Evolutionary conservation across 2,113 vertebrate species (phyloP).

Genomic region (Brachyhypopomus occidentalis): DNA sequence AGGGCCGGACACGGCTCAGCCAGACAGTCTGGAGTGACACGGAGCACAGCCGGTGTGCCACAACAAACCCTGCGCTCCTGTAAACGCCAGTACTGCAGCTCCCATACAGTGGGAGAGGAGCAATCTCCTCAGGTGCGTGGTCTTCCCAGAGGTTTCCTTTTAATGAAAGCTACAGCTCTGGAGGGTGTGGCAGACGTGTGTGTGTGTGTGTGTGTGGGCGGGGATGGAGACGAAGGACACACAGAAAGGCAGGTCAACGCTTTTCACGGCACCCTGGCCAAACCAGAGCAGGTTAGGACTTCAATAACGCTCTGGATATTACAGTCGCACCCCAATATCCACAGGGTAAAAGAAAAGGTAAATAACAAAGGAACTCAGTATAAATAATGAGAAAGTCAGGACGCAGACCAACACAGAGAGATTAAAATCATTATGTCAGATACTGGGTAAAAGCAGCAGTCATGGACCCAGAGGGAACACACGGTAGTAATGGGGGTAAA

Average conservation of each 20-base stretch:
- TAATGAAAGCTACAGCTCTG: conserved; percentile 67
- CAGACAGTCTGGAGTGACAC: not conserved
- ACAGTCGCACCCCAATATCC: not conserved
- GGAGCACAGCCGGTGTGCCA: conserved; percentile 40
- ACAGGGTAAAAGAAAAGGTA: conserved; percentile 8
- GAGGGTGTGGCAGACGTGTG: not conserved
- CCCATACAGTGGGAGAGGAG: conserved; percentile 28
- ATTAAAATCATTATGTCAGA: not conserved
- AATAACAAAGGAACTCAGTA: not conserved
- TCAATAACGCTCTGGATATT: not conserved
- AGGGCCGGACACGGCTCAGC: not conserved
- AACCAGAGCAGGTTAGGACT: conserved; percentile 4
- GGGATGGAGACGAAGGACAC: conserved; percentile 15
- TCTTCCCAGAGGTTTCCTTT: conserved; percentile 64
- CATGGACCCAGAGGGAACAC: not conserved
- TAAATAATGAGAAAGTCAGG: not conserved
- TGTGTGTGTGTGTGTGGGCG: not conserved
- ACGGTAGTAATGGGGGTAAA: conserved; percentile 13
- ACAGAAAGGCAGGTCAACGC: too few species aligned
- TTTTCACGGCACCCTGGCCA: not conserved
- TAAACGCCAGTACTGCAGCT: conserved; percentile 34
- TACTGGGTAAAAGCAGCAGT: not conserved
- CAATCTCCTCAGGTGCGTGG: not conserved
- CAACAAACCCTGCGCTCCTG: conserved; percentile 43
- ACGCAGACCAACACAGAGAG: conserved; percentile 12